These are phyloP conservation scores for Steinernema khuongi DNA, from an alignment of 1,140 invertebrate species.

Conservation along the genomic window DNA sequence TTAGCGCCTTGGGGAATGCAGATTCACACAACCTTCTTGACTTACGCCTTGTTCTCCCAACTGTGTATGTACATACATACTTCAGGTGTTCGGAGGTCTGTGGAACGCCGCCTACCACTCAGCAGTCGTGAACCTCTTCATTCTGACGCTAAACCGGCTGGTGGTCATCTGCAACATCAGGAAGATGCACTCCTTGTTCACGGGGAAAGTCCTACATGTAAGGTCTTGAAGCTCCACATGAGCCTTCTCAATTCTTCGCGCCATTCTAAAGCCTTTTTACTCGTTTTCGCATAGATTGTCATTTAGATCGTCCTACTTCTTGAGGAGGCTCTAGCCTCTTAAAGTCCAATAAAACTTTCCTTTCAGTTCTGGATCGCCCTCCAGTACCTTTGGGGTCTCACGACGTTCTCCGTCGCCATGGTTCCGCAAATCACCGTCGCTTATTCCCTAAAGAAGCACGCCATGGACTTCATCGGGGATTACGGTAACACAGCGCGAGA, in stretches of 20 bases:
- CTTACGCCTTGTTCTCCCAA: background rate
- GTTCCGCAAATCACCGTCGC: background rate
- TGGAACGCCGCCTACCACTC: constrained; percentile 1
- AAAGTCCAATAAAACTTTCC: too few species aligned
- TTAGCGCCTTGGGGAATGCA: too few species aligned
- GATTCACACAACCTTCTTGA: background rate
- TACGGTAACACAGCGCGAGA: background rate
- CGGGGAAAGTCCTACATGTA: background rate
- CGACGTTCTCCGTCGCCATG: background rate
- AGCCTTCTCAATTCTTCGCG: background rate
- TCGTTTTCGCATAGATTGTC: too few species aligned
- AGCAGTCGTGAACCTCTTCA: background rate
- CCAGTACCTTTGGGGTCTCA: background rate
- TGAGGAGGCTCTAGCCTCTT: too few species aligned
- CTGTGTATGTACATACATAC: background rate
- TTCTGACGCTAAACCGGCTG: background rate
- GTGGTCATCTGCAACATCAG: background rate
- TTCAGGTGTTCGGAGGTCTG: background rate
- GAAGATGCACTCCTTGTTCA: background rate
- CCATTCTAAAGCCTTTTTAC: background rate
- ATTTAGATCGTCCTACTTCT: too few species aligned
- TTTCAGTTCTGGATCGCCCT: too few species aligned
- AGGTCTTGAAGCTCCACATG: background rate
- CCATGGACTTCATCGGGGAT: background rate
- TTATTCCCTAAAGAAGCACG: background rate